Conservation (phyloP, 2,888 invertebrate species). For the Aquatica leii region DNA sequence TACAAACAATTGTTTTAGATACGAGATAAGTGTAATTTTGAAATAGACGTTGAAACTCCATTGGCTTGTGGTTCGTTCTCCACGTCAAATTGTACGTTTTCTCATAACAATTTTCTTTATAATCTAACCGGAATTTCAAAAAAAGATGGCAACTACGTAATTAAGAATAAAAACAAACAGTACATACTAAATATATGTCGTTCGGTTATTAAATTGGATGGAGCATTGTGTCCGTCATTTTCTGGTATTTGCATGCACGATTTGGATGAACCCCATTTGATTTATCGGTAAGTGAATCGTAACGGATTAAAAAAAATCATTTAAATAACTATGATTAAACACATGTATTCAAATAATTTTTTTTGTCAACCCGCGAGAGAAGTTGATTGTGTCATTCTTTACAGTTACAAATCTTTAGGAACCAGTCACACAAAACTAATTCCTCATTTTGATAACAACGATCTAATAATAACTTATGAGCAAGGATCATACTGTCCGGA, state of each 20-base stretch:
- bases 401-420: slow-evolving; percentile 16
- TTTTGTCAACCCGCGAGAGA: no score
- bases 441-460: slow-evolving; percentile 5
- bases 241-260: slow-evolving; percentile 18
- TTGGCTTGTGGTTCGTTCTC: slow-evolving; percentile 12
- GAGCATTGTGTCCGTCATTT: slow-evolving; percentile 5
- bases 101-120: not conserved
- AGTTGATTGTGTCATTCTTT: no score
- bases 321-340: not conserved
- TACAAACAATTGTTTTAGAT: slow-evolving; percentile 14
- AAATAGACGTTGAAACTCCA: slow-evolving; percentile 22
- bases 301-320: no score
- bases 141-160: slow-evolving; percentile 16
- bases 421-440: not conserved
- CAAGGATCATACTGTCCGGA: slow-evolving; percentile 2
- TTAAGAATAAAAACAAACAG: not conserved
- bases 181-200: slow-evolving; percentile 29
- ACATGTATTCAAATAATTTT: no score
- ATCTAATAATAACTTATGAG: slow-evolving; percentile 13
- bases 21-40: slow-evolving; percentile 18
- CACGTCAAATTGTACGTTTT: slow-evolving; percentile 14
- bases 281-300: slow-evolving; percentile 20
- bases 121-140: slow-evolving; percentile 15
- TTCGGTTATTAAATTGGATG: slow-evolving; percentile 15
- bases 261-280: slow-evolving; percentile 12